Evolutionary conservation across 1,140 invertebrate species (phyloP).

Genomic region (Drosophila burlai): DNA sequence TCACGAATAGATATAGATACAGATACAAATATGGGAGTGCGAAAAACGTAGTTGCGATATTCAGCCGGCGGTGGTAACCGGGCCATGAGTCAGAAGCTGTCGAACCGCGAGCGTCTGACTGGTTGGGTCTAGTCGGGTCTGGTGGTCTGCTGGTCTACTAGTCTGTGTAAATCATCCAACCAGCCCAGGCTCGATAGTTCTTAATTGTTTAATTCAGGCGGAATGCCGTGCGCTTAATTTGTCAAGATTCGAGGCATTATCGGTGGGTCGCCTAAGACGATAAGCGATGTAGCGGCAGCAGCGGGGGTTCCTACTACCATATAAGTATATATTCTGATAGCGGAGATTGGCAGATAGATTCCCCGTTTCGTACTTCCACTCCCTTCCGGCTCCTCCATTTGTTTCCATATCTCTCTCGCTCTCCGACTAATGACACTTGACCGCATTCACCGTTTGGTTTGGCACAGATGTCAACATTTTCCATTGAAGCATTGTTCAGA

Average conservation of each 20-base stretch:
- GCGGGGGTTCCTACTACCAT: constrained; percentile 20
- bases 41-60: constrained; percentile 31
- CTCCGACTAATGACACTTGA: constrained; percentile 50
- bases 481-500: constrained; percentile 44
- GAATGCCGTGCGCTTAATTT: constrained; percentile 52
- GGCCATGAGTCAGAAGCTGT: constrained; percentile 34
- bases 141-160: background rate
- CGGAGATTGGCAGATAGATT: constrained; percentile 42
- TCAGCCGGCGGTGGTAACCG: constrained; percentile 15
- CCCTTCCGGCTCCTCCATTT: constrained; percentile 13
- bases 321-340: constrained; percentile 25
- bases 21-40: constrained; percentile 37
- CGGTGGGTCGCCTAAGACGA: constrained; percentile 31
- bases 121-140: constrained; percentile 22
- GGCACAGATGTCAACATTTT: constrained; percentile 44
- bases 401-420: constrained; percentile 26
- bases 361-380: background rate
- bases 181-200: constrained; percentile 19
- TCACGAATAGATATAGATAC: constrained; percentile 28
- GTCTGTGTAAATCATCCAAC: constrained; percentile 23
- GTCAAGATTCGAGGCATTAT: constrained; percentile 48
- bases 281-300: constrained; percentile 28
- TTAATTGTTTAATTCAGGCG: constrained; percentile 46
- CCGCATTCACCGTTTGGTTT: constrained; percentile 29
- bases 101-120: constrained; percentile 20